Conservation (phyloP, 1,140 invertebrate genomes). For the Phocides pigmalion region DNA sequence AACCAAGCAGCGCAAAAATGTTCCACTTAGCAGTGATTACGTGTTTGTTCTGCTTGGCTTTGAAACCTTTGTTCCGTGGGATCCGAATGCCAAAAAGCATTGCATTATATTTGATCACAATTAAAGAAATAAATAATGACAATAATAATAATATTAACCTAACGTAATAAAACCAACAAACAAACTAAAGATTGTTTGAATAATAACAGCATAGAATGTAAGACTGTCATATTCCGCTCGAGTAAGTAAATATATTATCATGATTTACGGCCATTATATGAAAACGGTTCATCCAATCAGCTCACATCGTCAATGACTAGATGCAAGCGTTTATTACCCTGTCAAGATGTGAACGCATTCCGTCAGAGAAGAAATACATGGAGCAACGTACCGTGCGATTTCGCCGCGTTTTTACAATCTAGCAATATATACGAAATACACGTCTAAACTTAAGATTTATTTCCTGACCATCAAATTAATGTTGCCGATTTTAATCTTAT, state of each 20-base stretch:
- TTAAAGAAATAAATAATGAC: no score
- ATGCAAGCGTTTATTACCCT: slow-evolving; percentile 38
- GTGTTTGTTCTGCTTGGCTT: no score
- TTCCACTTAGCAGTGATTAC: no score
- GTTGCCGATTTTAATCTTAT: background rate
- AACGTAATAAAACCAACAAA: no score
- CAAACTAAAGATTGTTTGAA: no score
- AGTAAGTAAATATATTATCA: slow-evolving; percentile 36
- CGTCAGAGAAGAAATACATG: slow-evolving; percentile 19
- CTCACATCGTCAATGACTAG: slow-evolving; percentile 22
- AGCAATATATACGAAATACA: background rate
- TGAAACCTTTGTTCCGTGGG: no score
- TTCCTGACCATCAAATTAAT: background rate
- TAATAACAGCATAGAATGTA: background rate
- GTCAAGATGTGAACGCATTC: slow-evolving; percentile 34
- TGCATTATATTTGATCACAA: no score
- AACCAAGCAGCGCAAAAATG: no score
- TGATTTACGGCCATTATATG: slow-evolving; percentile 30
- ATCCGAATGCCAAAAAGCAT: no score
- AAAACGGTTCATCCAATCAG: slow-evolving; percentile 25
- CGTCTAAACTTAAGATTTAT: background rate
- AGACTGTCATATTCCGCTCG: slow-evolving; percentile 5
- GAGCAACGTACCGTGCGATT: slow-evolving; percentile 19
- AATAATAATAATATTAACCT: no score
- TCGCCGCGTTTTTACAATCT: slow-evolving; percentile 3